Evolutionary conservation across 2,113 vertebrate species (phyloP).

Genomic region (Antennarius striatus): DNA sequence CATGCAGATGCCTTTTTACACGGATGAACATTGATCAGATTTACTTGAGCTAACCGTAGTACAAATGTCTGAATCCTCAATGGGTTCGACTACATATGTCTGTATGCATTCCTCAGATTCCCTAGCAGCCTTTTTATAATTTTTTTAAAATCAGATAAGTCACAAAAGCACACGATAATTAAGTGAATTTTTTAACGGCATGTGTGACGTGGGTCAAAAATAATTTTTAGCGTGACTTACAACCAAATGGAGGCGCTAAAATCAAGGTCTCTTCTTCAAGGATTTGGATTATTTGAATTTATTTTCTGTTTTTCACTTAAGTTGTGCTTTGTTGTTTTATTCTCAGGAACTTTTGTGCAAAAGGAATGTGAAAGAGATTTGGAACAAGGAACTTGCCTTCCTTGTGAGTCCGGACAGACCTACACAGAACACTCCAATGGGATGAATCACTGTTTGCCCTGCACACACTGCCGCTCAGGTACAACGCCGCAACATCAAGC

Average conservation of each 20-base stretch:
- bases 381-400: slow-evolving; percentile 62
- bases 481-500: background rate
- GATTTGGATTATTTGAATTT: background rate
- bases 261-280: too few relatives aligned
- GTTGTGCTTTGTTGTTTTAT: slow-evolving; percentile 2
- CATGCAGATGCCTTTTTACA: too few relatives aligned
- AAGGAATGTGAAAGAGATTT: slow-evolving; percentile 66
- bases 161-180: slow-evolving; percentile 42
- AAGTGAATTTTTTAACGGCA: slow-evolving; percentile 30
- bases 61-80: too few relatives aligned
- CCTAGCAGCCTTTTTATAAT: background rate
- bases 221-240: too few relatives aligned
- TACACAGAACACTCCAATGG: slow-evolving; percentile 82
- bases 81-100: background rate
- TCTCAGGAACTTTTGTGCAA: slow-evolving; percentile 75
- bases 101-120: slow-evolving; percentile 2
- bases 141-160: background rate
- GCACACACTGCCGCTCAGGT: slow-evolving; percentile 79
- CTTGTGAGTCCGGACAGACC: slow-evolving; percentile 73
- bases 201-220: background rate
- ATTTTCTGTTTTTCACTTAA: background rate
- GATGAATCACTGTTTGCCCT: slow-evolving; percentile 80
- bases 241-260: background rate
- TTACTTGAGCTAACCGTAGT: too few relatives aligned
- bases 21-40: too few relatives aligned